Conservation (phyloP, 53 echinoderm and acorn worm species). For the Echinarachnius parma region DNA sequence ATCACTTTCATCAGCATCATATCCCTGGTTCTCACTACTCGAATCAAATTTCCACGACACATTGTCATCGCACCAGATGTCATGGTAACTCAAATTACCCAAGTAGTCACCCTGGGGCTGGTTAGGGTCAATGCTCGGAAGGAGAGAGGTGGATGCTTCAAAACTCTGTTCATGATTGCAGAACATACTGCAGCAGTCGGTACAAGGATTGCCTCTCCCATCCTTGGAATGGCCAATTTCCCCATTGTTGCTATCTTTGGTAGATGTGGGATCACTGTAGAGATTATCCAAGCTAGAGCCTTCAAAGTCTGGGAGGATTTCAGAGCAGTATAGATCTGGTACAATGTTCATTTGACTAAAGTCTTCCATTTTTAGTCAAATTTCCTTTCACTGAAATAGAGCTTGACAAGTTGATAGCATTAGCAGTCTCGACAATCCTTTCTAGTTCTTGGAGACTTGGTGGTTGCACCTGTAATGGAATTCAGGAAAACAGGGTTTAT, state of each 20-base stretch:
- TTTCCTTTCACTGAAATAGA: no score
- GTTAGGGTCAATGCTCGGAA: background rate
- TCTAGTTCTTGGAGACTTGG: no score
- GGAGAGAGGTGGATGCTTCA: background rate
- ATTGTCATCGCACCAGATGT: slow-evolving; percentile 26
- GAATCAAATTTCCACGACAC: slow-evolving; percentile 14
- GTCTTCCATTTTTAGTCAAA: no score
- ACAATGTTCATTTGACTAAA: no score
- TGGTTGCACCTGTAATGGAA: no score
- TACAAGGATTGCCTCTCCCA: background rate
- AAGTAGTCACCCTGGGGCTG: no score
- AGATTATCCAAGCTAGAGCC: background rate
- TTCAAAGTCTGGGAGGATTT: slow-evolving; percentile 37
- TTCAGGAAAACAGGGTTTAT: no score
- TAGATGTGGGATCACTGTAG: slow-evolving; percentile 9
- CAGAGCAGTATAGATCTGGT: slow-evolving; percentile 55
- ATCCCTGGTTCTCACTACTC: slow-evolving; percentile 1
- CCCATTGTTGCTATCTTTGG: background rate
- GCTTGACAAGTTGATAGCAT: no score
- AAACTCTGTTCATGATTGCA: background rate
- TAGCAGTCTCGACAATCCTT: no score
- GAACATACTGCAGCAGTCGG: background rate
- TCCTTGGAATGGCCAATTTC: background rate
- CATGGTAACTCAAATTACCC: slow-evolving; percentile 16
- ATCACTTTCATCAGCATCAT: background rate